A percentile compares a stretch with the other conserved stretches of the same genome.
Conservation (phyloP, 2,888 invertebrate genomes). For the Boloria selene region DNA sequence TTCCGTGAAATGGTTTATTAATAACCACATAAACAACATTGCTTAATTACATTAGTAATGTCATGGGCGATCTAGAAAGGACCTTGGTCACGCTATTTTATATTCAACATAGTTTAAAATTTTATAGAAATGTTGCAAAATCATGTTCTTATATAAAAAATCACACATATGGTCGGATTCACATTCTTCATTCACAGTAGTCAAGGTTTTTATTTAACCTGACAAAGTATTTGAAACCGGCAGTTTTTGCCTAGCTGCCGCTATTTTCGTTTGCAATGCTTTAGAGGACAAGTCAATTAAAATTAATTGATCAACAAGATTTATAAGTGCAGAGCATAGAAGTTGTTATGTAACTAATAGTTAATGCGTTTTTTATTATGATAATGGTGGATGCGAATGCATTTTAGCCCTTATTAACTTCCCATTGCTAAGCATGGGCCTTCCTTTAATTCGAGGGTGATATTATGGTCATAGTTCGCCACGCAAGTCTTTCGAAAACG, state of each 20-base stretch:
- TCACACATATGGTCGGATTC: constrained; percentile 2
- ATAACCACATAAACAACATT: constrained; percentile 18
- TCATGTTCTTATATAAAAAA: constrained; percentile 2
- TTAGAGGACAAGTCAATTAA: constrained; percentile 7
- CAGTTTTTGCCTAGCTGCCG: constrained; percentile 1
- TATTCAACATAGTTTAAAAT: not conserved
- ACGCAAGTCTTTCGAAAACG: too few species aligned
- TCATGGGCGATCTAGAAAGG: constrained; percentile 14
- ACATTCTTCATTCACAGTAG: constrained; percentile 1
- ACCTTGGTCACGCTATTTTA: constrained; percentile 11
- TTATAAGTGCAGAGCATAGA: not conserved
- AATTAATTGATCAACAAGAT: not conserved
- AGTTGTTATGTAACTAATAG: too few species aligned
- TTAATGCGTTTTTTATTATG: too few species aligned
- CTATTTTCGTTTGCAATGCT: not conserved
- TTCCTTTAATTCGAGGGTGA: too few species aligned
- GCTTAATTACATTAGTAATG: constrained; percentile 22
- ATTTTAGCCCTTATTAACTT: too few species aligned
- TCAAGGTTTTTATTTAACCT: constrained; percentile 15
- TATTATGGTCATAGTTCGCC: too few species aligned
- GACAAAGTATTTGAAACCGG: constrained; percentile 4
- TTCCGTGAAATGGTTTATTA: constrained; percentile 20
- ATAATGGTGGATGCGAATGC: too few species aligned
- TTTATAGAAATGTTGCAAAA: constrained; percentile 3
- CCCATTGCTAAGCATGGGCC: too few species aligned